Evolutionary conservation across 2,113 vertebrate genomes (phyloP).

Genomic region (Nerophis ophidion): DNA sequence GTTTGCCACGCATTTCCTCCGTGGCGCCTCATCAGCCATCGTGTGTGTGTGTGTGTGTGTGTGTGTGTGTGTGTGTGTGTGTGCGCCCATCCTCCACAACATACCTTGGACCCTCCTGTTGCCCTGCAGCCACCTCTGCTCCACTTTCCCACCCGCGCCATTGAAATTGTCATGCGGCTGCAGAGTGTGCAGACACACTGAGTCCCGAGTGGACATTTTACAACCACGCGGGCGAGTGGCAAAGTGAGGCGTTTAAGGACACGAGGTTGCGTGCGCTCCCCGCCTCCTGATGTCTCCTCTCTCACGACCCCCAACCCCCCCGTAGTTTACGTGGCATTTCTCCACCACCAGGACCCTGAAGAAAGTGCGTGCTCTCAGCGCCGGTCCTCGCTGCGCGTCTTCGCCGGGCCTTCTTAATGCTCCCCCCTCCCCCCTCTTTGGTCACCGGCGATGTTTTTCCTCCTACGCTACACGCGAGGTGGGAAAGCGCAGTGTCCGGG

Average conservation of each 20-base stretch:
- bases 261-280: slow-evolving; percentile 15
- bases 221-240: no score
- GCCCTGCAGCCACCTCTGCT: slow-evolving; percentile 63
- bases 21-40: no score
- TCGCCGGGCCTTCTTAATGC: background rate
- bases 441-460: background rate
- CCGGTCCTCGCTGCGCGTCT: background rate
- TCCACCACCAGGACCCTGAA: slow-evolving; percentile 3
- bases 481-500: slow-evolving; percentile 1
- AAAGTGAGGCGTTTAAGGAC: background rate
- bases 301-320: slow-evolving; percentile 1
- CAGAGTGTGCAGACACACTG: slow-evolving; percentile 6
- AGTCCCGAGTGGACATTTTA: slow-evolving; percentile 14
- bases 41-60: background rate
- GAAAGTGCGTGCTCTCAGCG: slow-evolving; percentile 1
- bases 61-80: no score
- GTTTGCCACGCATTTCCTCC: background rate
- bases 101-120: slow-evolving; percentile 31
- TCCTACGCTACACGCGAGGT: slow-evolving; percentile 13
- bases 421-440: no score
- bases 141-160: slow-evolving; percentile 56
- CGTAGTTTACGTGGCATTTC: slow-evolving; percentile 22
- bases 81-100: slow-evolving; percentile 25
- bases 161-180: slow-evolving; percentile 38
- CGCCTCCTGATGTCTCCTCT: slow-evolving; percentile 25